A percentile compares a stretch with the other conserved stretches of the same genome.
Evolutionary conservation across 1,140 invertebrate species (phyloP).

Genomic region (Ladona fulva): DNA sequence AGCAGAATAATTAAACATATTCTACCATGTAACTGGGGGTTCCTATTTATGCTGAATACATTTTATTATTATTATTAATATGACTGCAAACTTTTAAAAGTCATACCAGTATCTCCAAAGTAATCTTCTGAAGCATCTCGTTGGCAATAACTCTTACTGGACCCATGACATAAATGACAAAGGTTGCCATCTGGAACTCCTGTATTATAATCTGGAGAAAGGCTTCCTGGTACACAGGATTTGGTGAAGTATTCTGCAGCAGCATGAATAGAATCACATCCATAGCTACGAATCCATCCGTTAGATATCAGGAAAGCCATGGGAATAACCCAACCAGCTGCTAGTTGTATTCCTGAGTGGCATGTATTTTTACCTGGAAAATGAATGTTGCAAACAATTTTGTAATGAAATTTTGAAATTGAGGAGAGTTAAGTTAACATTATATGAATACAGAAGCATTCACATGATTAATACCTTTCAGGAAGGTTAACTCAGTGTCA

Average conservation of each 20-base stretch:
- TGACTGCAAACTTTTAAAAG: too few species aligned
- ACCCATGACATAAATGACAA: slow-evolving; percentile 88
- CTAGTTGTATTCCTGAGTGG: slow-evolving; percentile 83
- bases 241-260: slow-evolving; percentile 89
- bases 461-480: too few species aligned
- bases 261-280: slow-evolving; percentile 79
- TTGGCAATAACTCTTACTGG: slow-evolving; percentile 69
- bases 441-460: too few species aligned
- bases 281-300: slow-evolving; percentile 83
- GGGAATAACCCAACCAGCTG: slow-evolving; percentile 93
- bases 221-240: slow-evolving; percentile 80
- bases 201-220: slow-evolving; percentile 74
- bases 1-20: neutral
- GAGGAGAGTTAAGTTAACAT: too few species aligned
- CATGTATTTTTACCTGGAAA: slow-evolving; percentile 70
- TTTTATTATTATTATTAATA: too few species aligned
- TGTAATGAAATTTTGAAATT: too few species aligned
- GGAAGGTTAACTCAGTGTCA: slow-evolving; percentile 75
- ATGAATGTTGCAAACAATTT: too few species aligned
- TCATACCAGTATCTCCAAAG: slow-evolving; percentile 70
- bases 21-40: too few species aligned
- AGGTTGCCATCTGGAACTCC: slow-evolving; percentile 78
- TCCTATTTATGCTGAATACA: too few species aligned
- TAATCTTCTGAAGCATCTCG: slow-evolving; percentile 81
- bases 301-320: slow-evolving; percentile 88